Evolutionary conservation across 1,140 invertebrate species (phyloP).

Genomic region (Sycophila sp.): DNA sequence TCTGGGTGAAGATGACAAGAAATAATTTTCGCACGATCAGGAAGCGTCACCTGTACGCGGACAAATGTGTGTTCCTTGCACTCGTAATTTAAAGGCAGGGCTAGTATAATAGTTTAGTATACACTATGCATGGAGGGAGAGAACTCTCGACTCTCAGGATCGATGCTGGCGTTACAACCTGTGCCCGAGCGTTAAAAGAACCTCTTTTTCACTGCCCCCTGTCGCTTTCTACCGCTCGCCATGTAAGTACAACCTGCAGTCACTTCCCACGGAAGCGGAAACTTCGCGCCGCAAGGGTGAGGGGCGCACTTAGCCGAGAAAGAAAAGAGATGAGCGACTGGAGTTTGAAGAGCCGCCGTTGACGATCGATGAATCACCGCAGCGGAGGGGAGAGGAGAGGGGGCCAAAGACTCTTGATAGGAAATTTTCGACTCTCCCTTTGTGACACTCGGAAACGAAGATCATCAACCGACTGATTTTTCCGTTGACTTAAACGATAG

Average conservation of each 20-base stretch:
- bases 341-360: not conserved
- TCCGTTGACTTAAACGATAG: not conserved
- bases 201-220: not conserved
- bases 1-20: not conserved
- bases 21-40: conserved; percentile 41
- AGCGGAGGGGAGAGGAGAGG: not conserved
- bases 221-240: conserved; percentile 4
- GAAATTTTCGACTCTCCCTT: not conserved
- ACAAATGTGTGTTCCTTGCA: conserved; percentile 16
- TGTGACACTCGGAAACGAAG: not conserved
- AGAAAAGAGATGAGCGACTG: not conserved
- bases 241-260: conserved; percentile 47
- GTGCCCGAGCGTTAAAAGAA: conserved; percentile 2
- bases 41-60: conserved; percentile 14
- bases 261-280: conserved; percentile 56
- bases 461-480: conserved; percentile 1
- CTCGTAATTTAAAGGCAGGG: too few relatives aligned
- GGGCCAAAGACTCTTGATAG: not conserved
- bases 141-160: conserved; percentile 22
- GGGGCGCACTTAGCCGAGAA: not conserved
- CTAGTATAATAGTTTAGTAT: too few relatives aligned
- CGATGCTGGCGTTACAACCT: conserved; percentile 16
- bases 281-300: not conserved
- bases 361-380: not conserved
- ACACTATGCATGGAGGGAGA: too few relatives aligned